Conservation (phyloP, 2,888 invertebrate species). For the Macropis europaea region DNA sequence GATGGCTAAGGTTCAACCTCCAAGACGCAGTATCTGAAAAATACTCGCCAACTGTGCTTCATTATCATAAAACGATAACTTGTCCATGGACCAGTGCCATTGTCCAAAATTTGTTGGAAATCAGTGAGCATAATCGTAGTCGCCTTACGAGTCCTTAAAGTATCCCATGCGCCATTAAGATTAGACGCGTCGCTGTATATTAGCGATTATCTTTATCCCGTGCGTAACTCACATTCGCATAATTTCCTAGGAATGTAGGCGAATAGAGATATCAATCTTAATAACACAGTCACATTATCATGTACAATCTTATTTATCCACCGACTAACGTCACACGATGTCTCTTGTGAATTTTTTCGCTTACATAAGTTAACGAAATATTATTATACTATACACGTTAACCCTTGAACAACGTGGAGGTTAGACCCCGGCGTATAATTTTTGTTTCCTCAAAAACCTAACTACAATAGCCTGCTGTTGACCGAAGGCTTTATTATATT, state of each 20-base stretch:
- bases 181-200: constrained; percentile 1
- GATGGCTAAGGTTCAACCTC: no score
- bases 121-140: background rate
- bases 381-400: no score
- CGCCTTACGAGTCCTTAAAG: constrained; percentile 9
- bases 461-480: no score
- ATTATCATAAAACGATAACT: no score
- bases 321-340: constrained; percentile 7
- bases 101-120: no score
- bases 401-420: no score
- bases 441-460: no score
- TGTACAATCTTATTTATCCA: constrained; percentile 24
- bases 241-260: constrained; percentile 7
- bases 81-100: no score
- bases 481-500: no score
- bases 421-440: no score
- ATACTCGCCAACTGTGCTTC: no score
- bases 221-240: constrained; percentile 16
- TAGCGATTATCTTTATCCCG: constrained; percentile 7
- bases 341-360: constrained; percentile 5
- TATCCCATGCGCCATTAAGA: background rate
- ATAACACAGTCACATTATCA: constrained; percentile 30
- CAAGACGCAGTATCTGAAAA: no score
- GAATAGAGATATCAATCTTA: constrained; percentile 38
- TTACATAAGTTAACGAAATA: constrained; percentile 25